Evolutionary conservation across 2,888 invertebrate genomes (phyloP).

Genomic region (Reticulitermes lucifugus): DNA sequence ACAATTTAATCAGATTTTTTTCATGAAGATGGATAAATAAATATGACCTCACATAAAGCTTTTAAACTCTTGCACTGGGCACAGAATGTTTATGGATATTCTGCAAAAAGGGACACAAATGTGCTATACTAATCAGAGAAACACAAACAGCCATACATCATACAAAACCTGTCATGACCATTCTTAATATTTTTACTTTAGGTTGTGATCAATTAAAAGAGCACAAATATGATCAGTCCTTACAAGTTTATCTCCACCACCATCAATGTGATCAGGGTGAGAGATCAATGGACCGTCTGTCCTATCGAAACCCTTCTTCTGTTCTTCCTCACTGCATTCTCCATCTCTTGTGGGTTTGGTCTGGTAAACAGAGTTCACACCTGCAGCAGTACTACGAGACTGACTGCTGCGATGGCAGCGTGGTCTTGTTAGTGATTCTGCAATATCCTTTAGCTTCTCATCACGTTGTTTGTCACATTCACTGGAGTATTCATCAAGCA

Average conservation of each 20-base stretch:
- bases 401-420: constrained; percentile 67
- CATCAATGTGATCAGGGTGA: constrained; percentile 48
- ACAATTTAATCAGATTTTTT: too few relatives aligned
- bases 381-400: constrained; percentile 8
- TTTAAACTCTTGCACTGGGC: too few relatives aligned
- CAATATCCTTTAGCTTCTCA: constrained; percentile 85
- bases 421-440: constrained; percentile 83
- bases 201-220: background rate
- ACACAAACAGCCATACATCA: too few relatives aligned
- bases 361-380: constrained; percentile 47
- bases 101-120: too few relatives aligned
- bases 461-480: constrained; percentile 68
- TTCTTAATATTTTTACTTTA: too few relatives aligned
- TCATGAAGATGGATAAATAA: too few relatives aligned
- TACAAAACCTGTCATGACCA: too few relatives aligned
- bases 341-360: constrained; percentile 63
- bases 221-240: background rate
- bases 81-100: too few relatives aligned
- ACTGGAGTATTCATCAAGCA: constrained; percentile 53
- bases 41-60: too few relatives aligned
- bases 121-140: too few relatives aligned
- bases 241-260: constrained; percentile 43
- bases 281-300: constrained; percentile 43
- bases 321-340: constrained; percentile 56
- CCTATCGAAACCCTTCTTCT: constrained; percentile 60